Evolutionary conservation across 2,797 vertebrate species (phyloP).

Genomic region (Schizopygopsis pylzovi): DNA sequence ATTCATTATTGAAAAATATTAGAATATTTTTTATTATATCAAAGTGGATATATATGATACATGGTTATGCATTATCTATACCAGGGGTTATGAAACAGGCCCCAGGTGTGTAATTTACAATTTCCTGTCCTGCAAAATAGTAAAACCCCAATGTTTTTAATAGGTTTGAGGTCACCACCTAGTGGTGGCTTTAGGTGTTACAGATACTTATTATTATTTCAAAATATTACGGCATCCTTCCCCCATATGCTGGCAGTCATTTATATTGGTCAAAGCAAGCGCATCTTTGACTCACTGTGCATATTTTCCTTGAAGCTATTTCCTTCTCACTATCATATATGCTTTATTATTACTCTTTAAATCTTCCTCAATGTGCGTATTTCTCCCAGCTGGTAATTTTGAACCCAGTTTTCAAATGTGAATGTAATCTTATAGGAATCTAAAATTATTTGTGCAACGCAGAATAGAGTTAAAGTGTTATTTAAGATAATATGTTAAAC

Average conservation of each 20-base stretch:
- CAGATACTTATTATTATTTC: neutral
- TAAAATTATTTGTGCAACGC: neutral
- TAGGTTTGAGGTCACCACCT: conserved; percentile 14
- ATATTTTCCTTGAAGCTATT: neutral
- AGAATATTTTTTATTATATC: neutral
- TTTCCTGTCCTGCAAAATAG: neutral
- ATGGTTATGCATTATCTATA: neutral
- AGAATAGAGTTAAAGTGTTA: neutral
- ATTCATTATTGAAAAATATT: no score
- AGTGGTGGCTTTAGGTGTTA: conserved; percentile 6
- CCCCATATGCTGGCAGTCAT: neutral
- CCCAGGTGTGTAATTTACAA: neutral
- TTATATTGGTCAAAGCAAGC: neutral
- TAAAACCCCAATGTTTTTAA: neutral
- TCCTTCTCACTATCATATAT: neutral
- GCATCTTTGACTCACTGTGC: neutral
- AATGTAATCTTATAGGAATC: neutral
- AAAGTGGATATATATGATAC: neutral
- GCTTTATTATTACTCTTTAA: neutral
- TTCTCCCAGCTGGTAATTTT: neutral
- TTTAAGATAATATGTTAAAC: neutral
- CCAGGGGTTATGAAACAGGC: neutral
- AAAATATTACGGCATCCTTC: neutral
- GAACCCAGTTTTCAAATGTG: neutral
- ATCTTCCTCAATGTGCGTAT: neutral